phyloP scores from a whole-genome alignment of 2,113 vertebrate genomes.

The Anarrhichthys ocellatus region DNA sequence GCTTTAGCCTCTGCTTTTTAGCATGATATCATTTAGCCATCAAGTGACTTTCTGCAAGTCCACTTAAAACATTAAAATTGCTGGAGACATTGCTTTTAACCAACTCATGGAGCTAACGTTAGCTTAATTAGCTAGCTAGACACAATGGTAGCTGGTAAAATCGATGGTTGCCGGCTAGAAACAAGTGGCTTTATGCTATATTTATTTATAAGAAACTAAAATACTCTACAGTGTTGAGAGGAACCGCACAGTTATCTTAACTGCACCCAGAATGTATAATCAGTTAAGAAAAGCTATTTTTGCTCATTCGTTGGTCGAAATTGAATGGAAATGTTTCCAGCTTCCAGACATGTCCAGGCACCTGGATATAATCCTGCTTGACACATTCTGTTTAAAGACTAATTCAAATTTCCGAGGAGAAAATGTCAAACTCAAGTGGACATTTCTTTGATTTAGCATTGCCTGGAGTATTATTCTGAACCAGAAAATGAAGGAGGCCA shows the following conservation, averaged over 20 bases:
- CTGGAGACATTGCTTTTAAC: background rate
- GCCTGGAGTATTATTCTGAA: background rate
- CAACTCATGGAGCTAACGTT: background rate
- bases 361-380: background rate
- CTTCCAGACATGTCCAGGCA: background rate
- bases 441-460: background rate
- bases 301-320: background rate
- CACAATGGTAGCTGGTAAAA: background rate
- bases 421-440: background rate
- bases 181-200: too few species aligned
- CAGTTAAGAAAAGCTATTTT: background rate
- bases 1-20: background rate
- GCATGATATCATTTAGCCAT: background rate
- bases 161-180: background rate
- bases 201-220: too few species aligned
- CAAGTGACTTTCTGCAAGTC: background rate
- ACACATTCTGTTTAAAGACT: conserved; percentile 13
- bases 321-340: background rate
- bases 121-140: background rate
- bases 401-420: conserved; percentile 7
- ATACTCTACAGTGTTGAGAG: too few species aligned
- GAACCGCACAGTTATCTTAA: background rate
- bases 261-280: background rate
- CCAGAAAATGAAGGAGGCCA: background rate
- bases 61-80: background rate